Conservation (phyloP, 2,113 vertebrate genomes). For the Eidolon helvum region DNA sequence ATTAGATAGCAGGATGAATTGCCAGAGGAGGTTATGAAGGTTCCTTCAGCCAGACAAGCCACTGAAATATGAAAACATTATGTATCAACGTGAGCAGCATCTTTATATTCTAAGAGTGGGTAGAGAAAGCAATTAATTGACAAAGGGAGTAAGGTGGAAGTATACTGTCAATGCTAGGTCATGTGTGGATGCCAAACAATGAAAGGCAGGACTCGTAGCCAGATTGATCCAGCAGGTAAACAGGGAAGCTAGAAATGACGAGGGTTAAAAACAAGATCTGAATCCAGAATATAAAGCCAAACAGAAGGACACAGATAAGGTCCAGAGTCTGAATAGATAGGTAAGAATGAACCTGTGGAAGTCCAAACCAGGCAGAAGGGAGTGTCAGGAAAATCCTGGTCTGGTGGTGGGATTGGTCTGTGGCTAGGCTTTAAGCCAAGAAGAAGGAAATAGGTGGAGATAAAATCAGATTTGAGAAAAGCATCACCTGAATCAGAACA, state of each 20-base stretch:
- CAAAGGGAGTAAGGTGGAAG: slow-evolving; percentile 17
- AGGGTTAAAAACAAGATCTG: not conserved
- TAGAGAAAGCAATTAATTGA: slow-evolving; percentile 54
- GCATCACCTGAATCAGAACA: not conserved
- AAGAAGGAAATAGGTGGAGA: not conserved
- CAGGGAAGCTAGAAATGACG: slow-evolving; percentile 13
- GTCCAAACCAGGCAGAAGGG: not conserved
- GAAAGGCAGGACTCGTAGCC: not conserved
- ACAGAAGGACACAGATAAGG: not conserved
- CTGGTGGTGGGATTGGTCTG: not conserved
- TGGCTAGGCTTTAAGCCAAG: not conserved
- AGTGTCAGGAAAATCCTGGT: not conserved
- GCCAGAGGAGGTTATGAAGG: slow-evolving; percentile 56
- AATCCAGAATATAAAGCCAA: not conserved
- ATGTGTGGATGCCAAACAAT: slow-evolving; percentile 40
- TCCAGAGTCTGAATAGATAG: not conserved
- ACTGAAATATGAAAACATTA: slow-evolving; percentile 67
- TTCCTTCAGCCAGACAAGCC: slow-evolving; percentile 58
- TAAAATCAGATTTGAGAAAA: slow-evolving; percentile 36
- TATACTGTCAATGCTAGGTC: slow-evolving; percentile 21
- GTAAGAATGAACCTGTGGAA: not conserved
- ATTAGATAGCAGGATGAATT: slow-evolving; percentile 66
- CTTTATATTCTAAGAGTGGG: slow-evolving; percentile 15
- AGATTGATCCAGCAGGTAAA: not conserved
- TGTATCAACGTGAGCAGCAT: slow-evolving; percentile 48